These are phyloP conservation scores for Varecia variegata DNA, from an alignment of 2,797 vertebrate species.

Conservation along the genomic window DNA sequence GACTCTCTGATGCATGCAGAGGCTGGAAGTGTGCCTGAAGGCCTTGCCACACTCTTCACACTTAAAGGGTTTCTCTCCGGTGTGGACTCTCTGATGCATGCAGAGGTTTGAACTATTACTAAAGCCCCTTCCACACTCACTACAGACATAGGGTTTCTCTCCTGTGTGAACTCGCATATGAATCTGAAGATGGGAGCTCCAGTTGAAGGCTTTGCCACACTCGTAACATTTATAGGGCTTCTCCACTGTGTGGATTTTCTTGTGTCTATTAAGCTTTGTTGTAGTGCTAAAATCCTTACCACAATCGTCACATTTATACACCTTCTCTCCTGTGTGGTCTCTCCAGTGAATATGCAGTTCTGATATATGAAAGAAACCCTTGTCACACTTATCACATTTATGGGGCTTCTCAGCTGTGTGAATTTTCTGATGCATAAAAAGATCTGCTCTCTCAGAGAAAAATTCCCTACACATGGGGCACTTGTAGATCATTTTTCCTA, in stretches of 20 bases:
- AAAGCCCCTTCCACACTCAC: constrained; percentile 76
- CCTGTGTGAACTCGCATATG: constrained; percentile 77
- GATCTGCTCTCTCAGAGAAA: constrained; percentile 76
- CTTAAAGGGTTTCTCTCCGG: constrained; percentile 77
- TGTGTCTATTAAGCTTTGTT: constrained; percentile 72
- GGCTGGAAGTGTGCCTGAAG: constrained; percentile 77
- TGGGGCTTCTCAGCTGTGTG: constrained; percentile 73
- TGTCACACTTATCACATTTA: constrained; percentile 76
- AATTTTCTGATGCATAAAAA: constrained; percentile 75
- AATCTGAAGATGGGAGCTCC: constrained; percentile 76
- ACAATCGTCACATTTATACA: constrained; percentile 74
- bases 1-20: constrained; percentile 75
- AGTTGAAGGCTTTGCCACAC: constrained; percentile 79
- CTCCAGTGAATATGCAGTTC: constrained; percentile 73
- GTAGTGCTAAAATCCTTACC: constrained; percentile 77
- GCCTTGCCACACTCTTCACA: constrained; percentile 78
- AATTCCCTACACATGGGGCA: constrained; percentile 77
- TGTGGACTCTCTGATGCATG: constrained; percentile 78
- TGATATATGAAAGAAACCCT: constrained; percentile 73
- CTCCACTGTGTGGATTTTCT: constrained; percentile 77
- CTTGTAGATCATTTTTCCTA: constrained; percentile 77
- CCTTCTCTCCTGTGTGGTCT: constrained; percentile 76
- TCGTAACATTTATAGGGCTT: constrained; percentile 76
- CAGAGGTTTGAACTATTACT: constrained; percentile 76
- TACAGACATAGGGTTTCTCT: constrained; percentile 78